These are phyloP conservation scores for Schizopygopsis malacanthus DNA, from an alignment of 2,797 vertebrate genomes.

Conservation along the genomic window DNA sequence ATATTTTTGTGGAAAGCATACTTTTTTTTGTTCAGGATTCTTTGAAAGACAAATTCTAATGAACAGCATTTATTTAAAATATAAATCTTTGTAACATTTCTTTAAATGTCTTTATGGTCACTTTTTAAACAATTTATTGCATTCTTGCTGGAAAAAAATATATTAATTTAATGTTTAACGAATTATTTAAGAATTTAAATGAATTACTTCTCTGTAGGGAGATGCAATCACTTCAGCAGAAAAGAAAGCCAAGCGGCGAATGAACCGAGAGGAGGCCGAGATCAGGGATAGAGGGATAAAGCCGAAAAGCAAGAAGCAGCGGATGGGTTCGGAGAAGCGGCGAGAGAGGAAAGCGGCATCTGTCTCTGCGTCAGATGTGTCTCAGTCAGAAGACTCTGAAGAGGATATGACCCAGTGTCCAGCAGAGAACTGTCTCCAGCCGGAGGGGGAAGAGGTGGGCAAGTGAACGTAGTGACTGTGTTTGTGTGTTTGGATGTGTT, in stretches of 20 bases:
- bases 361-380: conserved; percentile 82
- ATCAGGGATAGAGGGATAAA: conserved; percentile 75
- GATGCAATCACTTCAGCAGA: conserved; percentile 78
- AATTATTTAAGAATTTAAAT: not conserved
- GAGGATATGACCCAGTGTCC: conserved; percentile 94
- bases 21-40: too few relatives aligned
- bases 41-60: too few relatives aligned
- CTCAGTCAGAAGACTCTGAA: conserved; percentile 92
- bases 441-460: conserved; percentile 94
- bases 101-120: not conserved
- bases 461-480: not conserved
- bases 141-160: not conserved
- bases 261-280: conserved; percentile 79
- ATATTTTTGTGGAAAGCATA: too few relatives aligned
- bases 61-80: not conserved
- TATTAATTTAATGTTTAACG: not conserved
- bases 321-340: conserved; percentile 77
- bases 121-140: not conserved
- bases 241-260: conserved; percentile 88
- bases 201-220: conserved; percentile 66
- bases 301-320: conserved; percentile 87
- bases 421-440: conserved; percentile 90
- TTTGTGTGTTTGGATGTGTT: conserved; percentile 14
- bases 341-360: conserved; percentile 77
- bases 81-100: not conserved